Evolutionary conservation across 2,797 vertebrate genomes (phyloP).

Genomic region (Propithecus perrieri): DNA sequence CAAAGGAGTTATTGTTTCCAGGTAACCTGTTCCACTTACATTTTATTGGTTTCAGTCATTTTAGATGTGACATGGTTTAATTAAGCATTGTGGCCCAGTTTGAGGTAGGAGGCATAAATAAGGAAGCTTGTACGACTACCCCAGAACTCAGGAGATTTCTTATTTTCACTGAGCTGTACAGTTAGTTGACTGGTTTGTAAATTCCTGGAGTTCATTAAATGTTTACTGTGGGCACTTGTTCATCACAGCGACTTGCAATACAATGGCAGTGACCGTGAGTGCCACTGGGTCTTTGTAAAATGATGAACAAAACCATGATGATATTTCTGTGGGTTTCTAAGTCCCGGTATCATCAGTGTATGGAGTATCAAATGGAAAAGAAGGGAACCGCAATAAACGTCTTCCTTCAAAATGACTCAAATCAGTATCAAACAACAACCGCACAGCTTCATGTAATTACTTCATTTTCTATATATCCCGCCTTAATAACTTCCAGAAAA

Average conservation of each 20-base stretch:
- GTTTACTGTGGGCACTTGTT: background rate
- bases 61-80: conserved; percentile 36
- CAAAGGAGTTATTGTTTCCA: background rate
- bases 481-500: background rate
- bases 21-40: conserved; percentile 28
- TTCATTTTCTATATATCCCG: background rate
- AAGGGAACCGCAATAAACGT: background rate
- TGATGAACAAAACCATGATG: background rate
- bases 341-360: background rate
- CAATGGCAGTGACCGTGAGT: background rate
- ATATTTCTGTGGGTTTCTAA: conserved; percentile 11
- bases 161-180: background rate
- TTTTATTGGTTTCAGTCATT: conserved; percentile 31
- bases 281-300: background rate
- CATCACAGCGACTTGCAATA: background rate
- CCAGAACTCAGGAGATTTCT: background rate
- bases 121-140: background rate
- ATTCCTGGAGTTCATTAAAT: background rate
- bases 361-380: background rate
- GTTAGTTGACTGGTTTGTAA: background rate
- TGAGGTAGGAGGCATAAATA: background rate
- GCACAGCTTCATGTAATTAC: background rate
- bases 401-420: background rate
- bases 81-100: conserved; percentile 52
- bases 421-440: background rate